Evolutionary conservation across 2,888 invertebrate species (phyloP), one percentile per base, ranked within the genome.

Genomic region (Athalia cordata): DNA sequence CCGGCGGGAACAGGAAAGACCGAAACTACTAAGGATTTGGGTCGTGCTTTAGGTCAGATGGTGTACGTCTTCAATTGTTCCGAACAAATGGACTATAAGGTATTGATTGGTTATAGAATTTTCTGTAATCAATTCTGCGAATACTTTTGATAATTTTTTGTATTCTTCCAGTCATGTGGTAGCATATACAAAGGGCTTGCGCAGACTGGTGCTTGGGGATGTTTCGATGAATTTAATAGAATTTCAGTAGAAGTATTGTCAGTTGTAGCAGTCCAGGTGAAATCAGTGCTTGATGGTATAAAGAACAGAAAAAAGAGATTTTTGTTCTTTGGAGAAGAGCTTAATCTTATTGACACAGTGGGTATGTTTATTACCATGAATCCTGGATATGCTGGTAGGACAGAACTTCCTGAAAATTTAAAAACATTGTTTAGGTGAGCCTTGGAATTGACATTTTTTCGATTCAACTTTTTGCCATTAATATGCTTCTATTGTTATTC

Each of bases 61-160:
- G 98, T 98, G 5, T 98, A 98, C 86, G 98, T 98, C n/a, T 98
- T 98, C 91, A 98, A 98, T 90, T 98, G 98, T 90, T 98, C 98
- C 0, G 98, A 98, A 89, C 98, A 98, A 92, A 98, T 98, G 98
- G 98, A 98, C 90, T 98, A 98, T 91, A 97, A 96, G 90, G 93
- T 93, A 83, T 5, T 13, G 7, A 59, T 59, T 59, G 15, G 7
- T 9, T 11, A 9, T n/a, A 9, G 3, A 49, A 65, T 47, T 65
- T 5, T 50, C 11, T 49, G 9, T 9, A 11, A 50, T 9, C 11
- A 47, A 13, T 66, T 65, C 55, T 78, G 13, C 6, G 43, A 49
- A 61, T 47, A 52, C 49, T 29, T 45, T 29, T 11, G 9, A 45
- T n/a, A 13, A 57, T 15, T 76, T 65, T 5, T 43, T 49, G 66